phyloP scores from a whole-genome alignment of 2,888 invertebrate genomes.

The Sisyra terminalis region DNA sequence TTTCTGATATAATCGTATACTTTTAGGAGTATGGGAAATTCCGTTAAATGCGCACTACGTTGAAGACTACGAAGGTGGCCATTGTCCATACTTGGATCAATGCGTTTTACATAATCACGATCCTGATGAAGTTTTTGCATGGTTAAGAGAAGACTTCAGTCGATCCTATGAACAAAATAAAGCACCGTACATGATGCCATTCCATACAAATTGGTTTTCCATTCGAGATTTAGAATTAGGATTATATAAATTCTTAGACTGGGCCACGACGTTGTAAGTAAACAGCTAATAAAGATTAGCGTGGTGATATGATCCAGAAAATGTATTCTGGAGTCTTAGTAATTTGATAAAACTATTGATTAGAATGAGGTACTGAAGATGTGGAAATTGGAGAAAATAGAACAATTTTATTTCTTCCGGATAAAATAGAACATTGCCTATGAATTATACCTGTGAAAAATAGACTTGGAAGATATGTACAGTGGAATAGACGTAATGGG shows the following conservation, averaged over 20 bases:
- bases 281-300: background rate
- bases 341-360: no score
- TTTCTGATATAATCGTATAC: constrained; percentile 5
- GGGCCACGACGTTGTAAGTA: constrained; percentile 55
- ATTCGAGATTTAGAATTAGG: constrained; percentile 69
- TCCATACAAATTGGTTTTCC: constrained; percentile 95
- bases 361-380: no score
- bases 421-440: no score
- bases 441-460: no score
- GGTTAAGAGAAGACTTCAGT: constrained; percentile 79
- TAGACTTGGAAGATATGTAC: no score
- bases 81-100: constrained; percentile 83
- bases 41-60: constrained; percentile 82
- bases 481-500: no score
- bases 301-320: no score
- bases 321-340: no score
- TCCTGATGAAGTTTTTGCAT: constrained; percentile 54
- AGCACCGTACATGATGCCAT: constrained; percentile 88
- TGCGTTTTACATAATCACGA: constrained; percentile 83
- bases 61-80: constrained; percentile 77
- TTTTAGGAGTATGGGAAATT: constrained; percentile 74
- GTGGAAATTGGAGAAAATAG: no score
- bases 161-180: constrained; percentile 73
- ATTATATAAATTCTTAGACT: constrained; percentile 70
- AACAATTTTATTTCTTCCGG: no score